Conservation (phyloP, 2,888 invertebrate species). For the Oscheius sp. region DNA sequence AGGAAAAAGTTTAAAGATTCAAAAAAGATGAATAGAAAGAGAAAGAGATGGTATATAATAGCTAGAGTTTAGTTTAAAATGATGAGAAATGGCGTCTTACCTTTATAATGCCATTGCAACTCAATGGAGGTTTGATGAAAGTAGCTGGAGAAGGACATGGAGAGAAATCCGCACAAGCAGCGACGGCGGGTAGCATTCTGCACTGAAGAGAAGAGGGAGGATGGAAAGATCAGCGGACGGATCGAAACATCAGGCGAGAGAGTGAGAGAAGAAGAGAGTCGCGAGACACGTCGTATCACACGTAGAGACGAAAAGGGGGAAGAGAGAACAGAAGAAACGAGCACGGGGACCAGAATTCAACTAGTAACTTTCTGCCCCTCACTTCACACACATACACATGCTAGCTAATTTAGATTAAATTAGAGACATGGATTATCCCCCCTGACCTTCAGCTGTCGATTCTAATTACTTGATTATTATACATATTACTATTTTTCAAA, state of each 20-base stretch:
- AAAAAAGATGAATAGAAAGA: too few species aligned
- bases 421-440: too few species aligned
- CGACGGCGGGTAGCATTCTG: conserved; percentile 20
- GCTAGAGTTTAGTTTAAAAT: too few species aligned
- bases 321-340: conserved; percentile 2
- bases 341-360: too few species aligned
- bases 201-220: conserved; percentile 5
- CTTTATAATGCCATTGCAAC: conserved; percentile 2
- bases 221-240: conserved; percentile 30
- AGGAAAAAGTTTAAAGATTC: too few species aligned
- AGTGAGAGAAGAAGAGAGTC: conserved; percentile 4
- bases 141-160: not conserved
- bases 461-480: too few species aligned
- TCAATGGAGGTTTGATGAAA: conserved; percentile 2
- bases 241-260: conserved; percentile 35
- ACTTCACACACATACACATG: too few species aligned
- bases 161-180: conserved; percentile 5
- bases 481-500: too few species aligned
- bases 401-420: too few species aligned
- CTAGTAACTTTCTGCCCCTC: too few species aligned
- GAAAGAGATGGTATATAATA: not conserved
- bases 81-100: too few species aligned
- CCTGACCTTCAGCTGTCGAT: too few species aligned
- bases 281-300: conserved; percentile 3
- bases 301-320: conserved; percentile 8